phyloP scores from a whole-genome alignment of 2,113 vertebrate genomes.

The Semicossyphus pulcher region DNA sequence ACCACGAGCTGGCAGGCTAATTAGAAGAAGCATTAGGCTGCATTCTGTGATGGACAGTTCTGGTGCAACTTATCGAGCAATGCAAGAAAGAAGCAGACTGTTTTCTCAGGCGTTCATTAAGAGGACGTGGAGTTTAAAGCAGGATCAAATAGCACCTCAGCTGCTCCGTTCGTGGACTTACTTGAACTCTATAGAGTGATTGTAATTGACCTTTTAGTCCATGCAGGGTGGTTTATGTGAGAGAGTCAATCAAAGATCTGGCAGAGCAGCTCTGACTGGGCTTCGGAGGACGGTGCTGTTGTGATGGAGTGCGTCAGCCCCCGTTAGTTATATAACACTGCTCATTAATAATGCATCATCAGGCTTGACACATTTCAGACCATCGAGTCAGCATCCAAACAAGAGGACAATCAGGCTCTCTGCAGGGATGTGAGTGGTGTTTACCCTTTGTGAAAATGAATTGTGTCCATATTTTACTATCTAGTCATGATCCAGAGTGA shows the following conservation, averaged over 20 bases:
- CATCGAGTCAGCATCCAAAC: not conserved
- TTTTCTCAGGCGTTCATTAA: conserved; percentile 4
- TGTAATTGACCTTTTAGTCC: not conserved
- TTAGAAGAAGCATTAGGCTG: conserved; percentile 23
- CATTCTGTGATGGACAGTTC: not conserved
- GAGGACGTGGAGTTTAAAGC: not conserved
- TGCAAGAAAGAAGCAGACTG: not conserved
- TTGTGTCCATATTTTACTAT: too few species aligned
- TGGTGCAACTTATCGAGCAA: conserved; percentile 8
- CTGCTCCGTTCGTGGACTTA: not conserved
- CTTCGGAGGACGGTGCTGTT: not conserved
- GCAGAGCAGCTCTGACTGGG: not conserved
- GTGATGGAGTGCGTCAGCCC: not conserved
- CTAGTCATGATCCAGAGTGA: too few species aligned
- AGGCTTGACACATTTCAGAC: not conserved
- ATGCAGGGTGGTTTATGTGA: not conserved
- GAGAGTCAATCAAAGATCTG: not conserved
- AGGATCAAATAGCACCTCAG: conserved; percentile 16
- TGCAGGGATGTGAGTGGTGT: not conserved
- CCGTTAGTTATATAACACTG: not conserved
- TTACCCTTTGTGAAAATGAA: too few species aligned
- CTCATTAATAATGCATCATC: conserved; percentile 7
- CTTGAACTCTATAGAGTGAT: conserved; percentile 1
- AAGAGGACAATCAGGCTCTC: not conserved
- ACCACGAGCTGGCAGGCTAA: conserved; percentile 24